Percentiles rank a stretch among this genome's conserved stretches.
Conservation (phyloP, 2,888 invertebrate genomes). For the Leptopilina syphax region DNA sequence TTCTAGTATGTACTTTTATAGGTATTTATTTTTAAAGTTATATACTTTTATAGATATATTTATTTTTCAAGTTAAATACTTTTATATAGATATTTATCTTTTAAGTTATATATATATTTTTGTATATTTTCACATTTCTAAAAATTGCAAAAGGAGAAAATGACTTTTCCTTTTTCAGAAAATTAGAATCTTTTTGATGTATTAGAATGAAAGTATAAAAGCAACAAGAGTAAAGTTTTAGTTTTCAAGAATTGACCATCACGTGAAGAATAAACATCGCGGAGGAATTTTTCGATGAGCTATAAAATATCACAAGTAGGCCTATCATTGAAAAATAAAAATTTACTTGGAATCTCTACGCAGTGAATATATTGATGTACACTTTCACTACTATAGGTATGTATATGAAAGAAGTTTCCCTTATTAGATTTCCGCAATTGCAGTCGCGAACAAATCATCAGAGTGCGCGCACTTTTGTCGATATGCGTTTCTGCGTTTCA, state of each 20-base stretch:
- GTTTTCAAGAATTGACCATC: too few species aligned
- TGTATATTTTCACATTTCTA: neutral
- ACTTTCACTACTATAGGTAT: neutral
- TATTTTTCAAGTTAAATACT: too few species aligned
- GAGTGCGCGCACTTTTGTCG: slow-evolving; percentile 14
- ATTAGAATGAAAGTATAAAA: too few species aligned
- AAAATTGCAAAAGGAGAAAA: neutral
- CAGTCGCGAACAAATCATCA: slow-evolving; percentile 1
- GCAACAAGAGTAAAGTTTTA: too few species aligned
- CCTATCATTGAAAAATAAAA: neutral
- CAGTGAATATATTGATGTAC: slow-evolving; percentile 8
- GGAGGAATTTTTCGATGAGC: slow-evolving; percentile 10
- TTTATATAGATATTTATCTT: too few species aligned
- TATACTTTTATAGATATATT: too few species aligned
- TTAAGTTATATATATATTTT: too few species aligned
- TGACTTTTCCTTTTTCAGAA: neutral
- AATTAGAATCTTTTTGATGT: too few species aligned
- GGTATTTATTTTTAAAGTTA: too few species aligned
- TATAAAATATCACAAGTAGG: neutral
- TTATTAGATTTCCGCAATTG: slow-evolving; percentile 15
- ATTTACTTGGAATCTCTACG: neutral
- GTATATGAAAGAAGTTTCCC: neutral
- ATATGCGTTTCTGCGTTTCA: neutral
- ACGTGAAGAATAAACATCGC: neutral
- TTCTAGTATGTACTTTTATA: too few species aligned